These are phyloP conservation scores for Phthorimaea operculella DNA, from an alignment of 1,140 invertebrate species.

Conservation along the genomic window DNA sequence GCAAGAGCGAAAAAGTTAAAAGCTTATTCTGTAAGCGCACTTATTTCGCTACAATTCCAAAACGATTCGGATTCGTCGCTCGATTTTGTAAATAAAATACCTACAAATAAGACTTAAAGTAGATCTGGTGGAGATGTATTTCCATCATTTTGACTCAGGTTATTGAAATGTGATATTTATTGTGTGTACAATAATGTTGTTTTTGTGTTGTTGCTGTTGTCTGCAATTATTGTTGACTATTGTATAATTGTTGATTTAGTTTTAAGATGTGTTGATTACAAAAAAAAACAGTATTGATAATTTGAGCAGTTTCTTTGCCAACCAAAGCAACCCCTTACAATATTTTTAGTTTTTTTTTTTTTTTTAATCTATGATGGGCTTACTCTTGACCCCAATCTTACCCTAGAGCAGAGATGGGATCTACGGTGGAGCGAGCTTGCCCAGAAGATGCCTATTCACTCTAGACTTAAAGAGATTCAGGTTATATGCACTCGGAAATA, in stretches of 20 bases:
- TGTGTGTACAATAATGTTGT: slow-evolving; percentile 49
- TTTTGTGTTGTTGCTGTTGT: slow-evolving; percentile 32
- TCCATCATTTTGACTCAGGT: slow-evolving; percentile 37
- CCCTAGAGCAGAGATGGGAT: no score
- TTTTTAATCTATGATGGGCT: no score
- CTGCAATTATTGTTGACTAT: slow-evolving; percentile 59
- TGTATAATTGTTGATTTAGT: slow-evolving; percentile 47
- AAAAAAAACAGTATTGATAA: not conserved
- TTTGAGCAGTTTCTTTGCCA: no score
- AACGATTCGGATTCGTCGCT: slow-evolving; percentile 1
- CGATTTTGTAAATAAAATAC: slow-evolving; percentile 36
- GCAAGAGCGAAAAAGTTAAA: slow-evolving; percentile 11
- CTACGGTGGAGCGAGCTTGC: no score
- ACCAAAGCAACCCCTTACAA: no score
- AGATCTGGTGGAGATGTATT: slow-evolving; percentile 37
- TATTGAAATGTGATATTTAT: slow-evolving; percentile 62
- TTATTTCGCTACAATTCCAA: slow-evolving; percentile 7
- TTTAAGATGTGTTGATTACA: slow-evolving; percentile 22
- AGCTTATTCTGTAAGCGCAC: slow-evolving; percentile 41
- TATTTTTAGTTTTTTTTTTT: no score
- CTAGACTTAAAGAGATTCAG: no score
- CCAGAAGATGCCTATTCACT: no score
- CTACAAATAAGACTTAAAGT: slow-evolving; percentile 20
- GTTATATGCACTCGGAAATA: no score
- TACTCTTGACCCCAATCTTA: no score